These are phyloP conservation scores for Drosophila orena DNA, from an alignment of 1,140 invertebrate genomes.

Conservation along the genomic window DNA sequence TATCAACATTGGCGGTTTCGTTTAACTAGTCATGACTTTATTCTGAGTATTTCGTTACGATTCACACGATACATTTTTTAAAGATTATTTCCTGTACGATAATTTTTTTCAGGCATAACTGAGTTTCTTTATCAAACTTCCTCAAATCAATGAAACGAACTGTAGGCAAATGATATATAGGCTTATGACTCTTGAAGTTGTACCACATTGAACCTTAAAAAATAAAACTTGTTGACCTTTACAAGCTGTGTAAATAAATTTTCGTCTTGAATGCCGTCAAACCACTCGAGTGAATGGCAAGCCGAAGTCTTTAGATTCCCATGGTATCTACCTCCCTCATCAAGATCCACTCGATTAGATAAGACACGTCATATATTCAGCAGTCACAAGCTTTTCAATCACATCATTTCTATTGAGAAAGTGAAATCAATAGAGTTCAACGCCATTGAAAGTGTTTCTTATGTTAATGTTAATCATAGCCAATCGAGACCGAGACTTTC, in stretches of 20 bases:
- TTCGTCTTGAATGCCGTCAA: slow-evolving; percentile 53
- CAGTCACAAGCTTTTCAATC: slow-evolving; percentile 29
- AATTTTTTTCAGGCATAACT: neutral
- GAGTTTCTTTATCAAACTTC: neutral
- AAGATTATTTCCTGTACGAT: neutral
- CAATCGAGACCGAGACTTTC: slow-evolving; percentile 35
- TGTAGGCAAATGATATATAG: slow-evolving; percentile 48
- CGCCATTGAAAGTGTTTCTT: slow-evolving; percentile 43
- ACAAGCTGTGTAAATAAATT: slow-evolving; percentile 64
- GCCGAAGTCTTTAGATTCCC: slow-evolving; percentile 21
- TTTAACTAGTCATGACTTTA: too few species aligned
- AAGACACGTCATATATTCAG: slow-evolving; percentile 17
- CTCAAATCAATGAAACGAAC: slow-evolving; percentile 24
- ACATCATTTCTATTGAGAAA: slow-evolving; percentile 58
- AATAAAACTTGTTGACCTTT: slow-evolving; percentile 74
- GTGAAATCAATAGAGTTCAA: slow-evolving; percentile 67
- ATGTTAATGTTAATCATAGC: slow-evolving; percentile 50
- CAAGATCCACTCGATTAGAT: slow-evolving; percentile 35
- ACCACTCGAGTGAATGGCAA: slow-evolving; percentile 36
- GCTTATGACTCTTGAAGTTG: slow-evolving; percentile 65
- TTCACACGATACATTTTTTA: too few species aligned
- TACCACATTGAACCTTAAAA: slow-evolving; percentile 55
- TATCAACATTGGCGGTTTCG: too few species aligned
- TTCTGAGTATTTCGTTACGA: too few species aligned
- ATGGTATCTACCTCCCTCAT: slow-evolving; percentile 10